A percentile compares a stretch with the other conserved stretches of the same genome.
These are phyloP conservation scores for Diabrotica virgifera DNA, from an alignment of 1,140 invertebrate species.

Conservation along the genomic window DNA sequence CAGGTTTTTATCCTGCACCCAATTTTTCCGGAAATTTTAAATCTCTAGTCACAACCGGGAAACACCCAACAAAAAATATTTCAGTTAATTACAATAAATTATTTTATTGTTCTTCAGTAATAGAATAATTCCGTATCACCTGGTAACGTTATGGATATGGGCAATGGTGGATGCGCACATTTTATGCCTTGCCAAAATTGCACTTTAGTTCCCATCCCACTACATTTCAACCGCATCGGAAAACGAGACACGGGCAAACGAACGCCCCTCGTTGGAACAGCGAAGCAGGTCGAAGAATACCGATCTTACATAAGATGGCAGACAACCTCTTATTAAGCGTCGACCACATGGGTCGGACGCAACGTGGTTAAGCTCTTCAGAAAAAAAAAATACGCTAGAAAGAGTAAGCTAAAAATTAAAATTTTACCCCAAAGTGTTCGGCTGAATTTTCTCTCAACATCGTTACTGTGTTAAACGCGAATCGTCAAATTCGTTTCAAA, in stretches of 20 bases:
- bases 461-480: neutral
- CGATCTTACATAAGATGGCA: constrained; percentile 42
- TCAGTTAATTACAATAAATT: no score
- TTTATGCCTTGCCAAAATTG: constrained; percentile 4
- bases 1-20: no score
- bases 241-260: constrained; percentile 3
- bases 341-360: constrained; percentile 49
- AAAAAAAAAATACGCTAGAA: neutral
- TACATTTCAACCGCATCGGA: neutral
- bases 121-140: no score
- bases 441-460: neutral
- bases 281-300: constrained; percentile 13
- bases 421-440: neutral
- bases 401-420: neutral
- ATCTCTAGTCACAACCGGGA: no score
- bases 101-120: no score
- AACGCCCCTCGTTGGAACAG: neutral
- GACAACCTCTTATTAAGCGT: constrained; percentile 41
- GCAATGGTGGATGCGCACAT: no score
- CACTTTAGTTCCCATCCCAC: constrained; percentile 1
- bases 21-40: no score
- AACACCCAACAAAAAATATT: no score
- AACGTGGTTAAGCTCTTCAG: constrained; percentile 34
- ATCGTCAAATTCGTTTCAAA: constrained; percentile 3
- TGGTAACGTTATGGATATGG: no score